These are phyloP conservation scores for Rhyacophila brunnea DNA, from an alignment of 1,140 invertebrate species.

Conservation along the genomic window DNA sequence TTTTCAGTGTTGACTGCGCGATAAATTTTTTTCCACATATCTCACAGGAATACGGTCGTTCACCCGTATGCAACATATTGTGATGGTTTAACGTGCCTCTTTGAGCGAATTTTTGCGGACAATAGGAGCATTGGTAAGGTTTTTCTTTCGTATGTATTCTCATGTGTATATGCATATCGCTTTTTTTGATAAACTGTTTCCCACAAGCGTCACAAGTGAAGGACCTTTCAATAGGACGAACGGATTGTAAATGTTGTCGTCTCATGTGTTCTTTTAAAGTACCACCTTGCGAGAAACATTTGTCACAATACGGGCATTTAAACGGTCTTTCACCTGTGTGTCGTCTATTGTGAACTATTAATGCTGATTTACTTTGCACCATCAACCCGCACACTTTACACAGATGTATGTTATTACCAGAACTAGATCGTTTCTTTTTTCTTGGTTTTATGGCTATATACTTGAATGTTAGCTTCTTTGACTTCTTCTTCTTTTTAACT, in stretches of 20 bases:
- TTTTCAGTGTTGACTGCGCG: slow-evolving; percentile 2
- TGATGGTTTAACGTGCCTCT: slow-evolving; percentile 6
- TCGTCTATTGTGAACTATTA: slow-evolving; percentile 17
- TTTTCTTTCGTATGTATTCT: slow-evolving; percentile 23
- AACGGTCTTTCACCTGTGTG: slow-evolving; percentile 31
- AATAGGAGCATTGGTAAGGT: slow-evolving; percentile 22
- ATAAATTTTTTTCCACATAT: slow-evolving; percentile 64
- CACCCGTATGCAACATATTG: slow-evolving; percentile 69
- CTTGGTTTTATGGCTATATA: background rate
- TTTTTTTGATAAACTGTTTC: slow-evolving; percentile 17
- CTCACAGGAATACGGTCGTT: slow-evolving; percentile 72
- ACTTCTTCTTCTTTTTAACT: slow-evolving; percentile 1
- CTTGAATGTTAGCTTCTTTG: background rate
- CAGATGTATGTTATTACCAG: slow-evolving; percentile 1
- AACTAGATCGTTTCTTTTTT: background rate
- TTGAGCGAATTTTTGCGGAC: slow-evolving; percentile 35
- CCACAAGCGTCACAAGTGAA: slow-evolving; percentile 26
- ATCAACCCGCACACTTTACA: slow-evolving; percentile 7
- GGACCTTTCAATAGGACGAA: background rate
- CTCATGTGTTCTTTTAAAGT: slow-evolving; percentile 14
- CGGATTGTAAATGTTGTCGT: slow-evolving; percentile 1
- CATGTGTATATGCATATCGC: slow-evolving; percentile 15
- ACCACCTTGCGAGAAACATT: slow-evolving; percentile 25
- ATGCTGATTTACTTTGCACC: slow-evolving; percentile 13
- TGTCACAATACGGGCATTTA: slow-evolving; percentile 26